Base-by-base conservation (phyloP, 2,888 invertebrate genomes). In the Neoascia interrupta region DNA sequence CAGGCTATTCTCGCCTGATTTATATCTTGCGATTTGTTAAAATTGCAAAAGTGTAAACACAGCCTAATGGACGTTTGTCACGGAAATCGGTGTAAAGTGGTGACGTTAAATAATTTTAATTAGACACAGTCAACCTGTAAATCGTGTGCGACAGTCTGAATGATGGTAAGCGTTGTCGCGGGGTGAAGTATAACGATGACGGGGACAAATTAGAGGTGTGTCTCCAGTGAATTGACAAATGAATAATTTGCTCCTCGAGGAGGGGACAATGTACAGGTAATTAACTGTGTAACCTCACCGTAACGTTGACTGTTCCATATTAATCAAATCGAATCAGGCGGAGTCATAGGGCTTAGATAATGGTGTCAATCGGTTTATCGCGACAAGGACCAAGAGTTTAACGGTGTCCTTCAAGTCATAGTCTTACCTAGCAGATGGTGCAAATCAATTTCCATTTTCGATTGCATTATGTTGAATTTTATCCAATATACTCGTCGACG, bases 41-140 rank as follows among this genome's bases (percentile, higher is more conserved):
- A n/a, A 56, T 73, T 79, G 68, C 79, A 61, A 73, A 73, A 68
- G 73, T 79, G 79, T 79, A 79, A 79, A 79, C 79, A 79, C 68
- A 54, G 66, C 61, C 61, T 79, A 79, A 79, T 79, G 79, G 66
- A 61, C 73, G 73, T 51, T 79, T 79, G 79, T 79, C 79, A 79
- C 79, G 79, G 60, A 61, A 79, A 68, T 79, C 79, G 73, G 66
- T 68, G 79, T 79, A 68, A 79, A 79, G 73, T 73, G 66, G 73
- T 68, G 79, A 73, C 79, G 66, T 73, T 79, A 73, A 79, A 79
- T 79, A 73, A 79, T 79, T 79, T 79, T 79, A 79, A 79, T 79
- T 73, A 79, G 79, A 79, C n/a, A n/a, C 79, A 79, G 60, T 61
- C 79, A 56, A 79, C 79, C 68, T 79, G 79, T 61, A 60, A 73